Conservation (phyloP, 2,888 invertebrate species). For the Zaprionus lineosus region DNA sequence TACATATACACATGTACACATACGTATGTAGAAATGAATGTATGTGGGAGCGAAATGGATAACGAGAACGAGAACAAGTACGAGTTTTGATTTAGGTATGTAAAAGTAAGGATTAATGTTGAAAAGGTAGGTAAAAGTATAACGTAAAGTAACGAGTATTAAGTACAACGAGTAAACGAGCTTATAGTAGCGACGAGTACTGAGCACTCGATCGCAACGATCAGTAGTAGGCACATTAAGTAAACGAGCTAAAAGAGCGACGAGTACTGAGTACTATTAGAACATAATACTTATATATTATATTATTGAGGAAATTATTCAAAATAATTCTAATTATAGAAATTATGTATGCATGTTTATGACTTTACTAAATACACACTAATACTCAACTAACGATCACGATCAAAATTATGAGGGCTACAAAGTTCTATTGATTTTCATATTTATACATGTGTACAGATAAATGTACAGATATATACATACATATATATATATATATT, state of each 20-base stretch:
- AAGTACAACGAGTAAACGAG: constrained; percentile 24
- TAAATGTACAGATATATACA: constrained; percentile 8
- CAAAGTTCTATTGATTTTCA: constrained; percentile 18
- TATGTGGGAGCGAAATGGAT: neutral
- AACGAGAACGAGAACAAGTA: neutral
- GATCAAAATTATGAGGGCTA: constrained; percentile 25
- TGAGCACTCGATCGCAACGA: too few relatives aligned
- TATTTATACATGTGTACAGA: constrained; percentile 3
- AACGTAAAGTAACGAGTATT: constrained; percentile 14
- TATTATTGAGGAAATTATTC: constrained; percentile 14
- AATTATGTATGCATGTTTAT: constrained; percentile 22
- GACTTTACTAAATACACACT: constrained; percentile 30
- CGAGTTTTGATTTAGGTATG: neutral
- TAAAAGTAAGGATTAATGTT: neutral
- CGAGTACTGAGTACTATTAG: constrained; percentile 20
- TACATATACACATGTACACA: constrained; percentile 3
- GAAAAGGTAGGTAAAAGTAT: neutral
- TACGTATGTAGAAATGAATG: neutral
- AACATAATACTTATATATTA: too few relatives aligned
- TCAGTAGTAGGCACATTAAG: too few relatives aligned
- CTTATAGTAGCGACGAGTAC: constrained; percentile 32
- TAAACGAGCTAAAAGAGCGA: too few relatives aligned
- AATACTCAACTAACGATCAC: constrained; percentile 25
- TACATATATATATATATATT: constrained; percentile 6
- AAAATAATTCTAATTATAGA: too few relatives aligned